Evolutionary conservation across 2,113 vertebrate species (phyloP).

Genomic region (Porphyrio hochstetteri): DNA sequence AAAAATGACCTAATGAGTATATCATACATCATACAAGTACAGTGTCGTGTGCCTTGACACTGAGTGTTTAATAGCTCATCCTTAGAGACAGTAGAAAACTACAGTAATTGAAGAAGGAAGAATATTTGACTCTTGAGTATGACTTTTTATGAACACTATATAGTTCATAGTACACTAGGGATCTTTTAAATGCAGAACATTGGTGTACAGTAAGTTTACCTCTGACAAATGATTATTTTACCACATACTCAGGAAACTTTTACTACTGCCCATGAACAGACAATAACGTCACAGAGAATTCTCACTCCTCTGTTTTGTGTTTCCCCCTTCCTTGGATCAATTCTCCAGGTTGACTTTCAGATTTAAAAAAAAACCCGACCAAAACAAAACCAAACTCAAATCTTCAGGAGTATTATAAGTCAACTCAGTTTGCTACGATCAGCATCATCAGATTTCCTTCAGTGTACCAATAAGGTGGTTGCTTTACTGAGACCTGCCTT

Average conservation of each 20-base stretch:
- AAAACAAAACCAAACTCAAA: too few relatives aligned
- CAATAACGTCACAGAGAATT: conserved; percentile 23
- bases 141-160: conserved; percentile 67
- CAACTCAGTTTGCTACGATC: neutral
- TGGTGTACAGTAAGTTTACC: conserved; percentile 67
- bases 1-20: conserved; percentile 29
- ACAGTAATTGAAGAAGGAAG: conserved; percentile 71
- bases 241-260: conserved; percentile 59
- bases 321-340: neutral
- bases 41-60: conserved; percentile 35
- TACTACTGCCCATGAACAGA: conserved; percentile 56
- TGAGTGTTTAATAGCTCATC: conserved; percentile 57
- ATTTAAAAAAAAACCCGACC: neutral
- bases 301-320: neutral
- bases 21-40: neutral
- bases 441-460: neutral
- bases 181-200: conserved; percentile 72
- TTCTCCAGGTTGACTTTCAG: neutral
- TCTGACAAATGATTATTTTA: conserved; percentile 76
- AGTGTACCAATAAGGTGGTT: neutral
- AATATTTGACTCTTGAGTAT: conserved; percentile 63
- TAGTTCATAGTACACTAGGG: conserved; percentile 61
- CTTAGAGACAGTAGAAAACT: conserved; percentile 65
- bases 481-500: neutral
- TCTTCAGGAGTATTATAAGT: neutral